These are phyloP conservation scores for Tachycineta bicolor DNA, from an alignment of 2,113 vertebrate genomes.

Conservation along the genomic window DNA sequence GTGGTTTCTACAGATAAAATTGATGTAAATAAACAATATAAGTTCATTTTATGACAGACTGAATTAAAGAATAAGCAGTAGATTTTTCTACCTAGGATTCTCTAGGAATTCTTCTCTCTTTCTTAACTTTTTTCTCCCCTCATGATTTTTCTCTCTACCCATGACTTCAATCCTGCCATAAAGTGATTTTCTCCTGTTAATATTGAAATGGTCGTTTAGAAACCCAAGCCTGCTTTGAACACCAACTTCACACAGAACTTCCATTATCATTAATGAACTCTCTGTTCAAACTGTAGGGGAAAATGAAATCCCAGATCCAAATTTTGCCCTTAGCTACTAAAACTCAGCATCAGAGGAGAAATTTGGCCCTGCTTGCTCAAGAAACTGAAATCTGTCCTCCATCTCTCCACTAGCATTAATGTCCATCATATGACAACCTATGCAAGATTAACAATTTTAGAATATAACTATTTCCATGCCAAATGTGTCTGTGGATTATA, in stretches of 20 bases:
- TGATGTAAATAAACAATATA: background rate
- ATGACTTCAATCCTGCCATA: conserved; percentile 15
- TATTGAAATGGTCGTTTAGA: conserved; percentile 7
- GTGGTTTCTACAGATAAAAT: background rate
- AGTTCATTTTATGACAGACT: background rate
- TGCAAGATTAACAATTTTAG: conserved; percentile 24
- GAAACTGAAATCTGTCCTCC: conserved; percentile 19
- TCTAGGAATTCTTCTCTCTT: background rate
- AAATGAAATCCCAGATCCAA: conserved; percentile 49
- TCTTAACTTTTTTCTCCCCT: background rate
- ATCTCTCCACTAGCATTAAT: conserved; percentile 9
- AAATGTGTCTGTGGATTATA: background rate
- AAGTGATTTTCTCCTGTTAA: conserved; percentile 51
- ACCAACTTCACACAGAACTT: conserved; percentile 55
- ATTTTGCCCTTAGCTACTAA: conserved; percentile 50
- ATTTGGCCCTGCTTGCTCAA: conserved; percentile 35
- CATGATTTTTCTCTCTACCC: background rate
- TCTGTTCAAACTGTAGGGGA: conserved; percentile 15
- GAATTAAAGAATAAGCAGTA: background rate
- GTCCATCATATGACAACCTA: background rate
- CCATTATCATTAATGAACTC: conserved; percentile 40
- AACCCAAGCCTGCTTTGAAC: conserved; percentile 39
- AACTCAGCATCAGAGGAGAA: conserved; percentile 39
- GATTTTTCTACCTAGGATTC: background rate
- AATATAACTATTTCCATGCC: background rate